A percentile compares a stretch with the other conserved stretches of the same genome.
Evolutionary conservation across 1,140 invertebrate species (phyloP).

Genomic region (Bombus polaris): DNA sequence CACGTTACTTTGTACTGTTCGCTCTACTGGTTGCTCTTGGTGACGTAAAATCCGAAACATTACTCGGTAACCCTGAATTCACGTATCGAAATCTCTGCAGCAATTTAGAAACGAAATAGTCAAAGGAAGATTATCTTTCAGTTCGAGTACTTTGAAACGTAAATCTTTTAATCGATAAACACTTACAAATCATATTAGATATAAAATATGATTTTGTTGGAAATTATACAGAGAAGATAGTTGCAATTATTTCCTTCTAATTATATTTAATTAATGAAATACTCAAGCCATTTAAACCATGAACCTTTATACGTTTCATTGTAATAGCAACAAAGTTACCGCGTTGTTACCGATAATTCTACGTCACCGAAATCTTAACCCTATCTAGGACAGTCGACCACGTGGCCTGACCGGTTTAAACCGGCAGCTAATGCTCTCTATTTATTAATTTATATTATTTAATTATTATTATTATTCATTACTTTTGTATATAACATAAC

Average conservation of each 20-base stretch:
- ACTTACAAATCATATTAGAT: neutral
- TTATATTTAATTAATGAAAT: neutral
- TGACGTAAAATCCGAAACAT: conserved; percentile 58
- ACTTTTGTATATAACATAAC: conserved; percentile 37
- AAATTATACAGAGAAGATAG: neutral
- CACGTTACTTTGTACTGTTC: conserved; percentile 77
- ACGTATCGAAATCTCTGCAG: no score
- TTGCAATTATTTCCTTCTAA: no score
- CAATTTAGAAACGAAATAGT: no score
- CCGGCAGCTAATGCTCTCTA: conserved; percentile 39
- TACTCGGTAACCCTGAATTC: conserved; percentile 26
- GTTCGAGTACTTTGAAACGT: neutral
- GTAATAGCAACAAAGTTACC: neutral
- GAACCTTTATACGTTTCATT: neutral
- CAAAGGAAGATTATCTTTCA: neutral
- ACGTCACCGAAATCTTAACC: conserved; percentile 62
- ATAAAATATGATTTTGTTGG: neutral
- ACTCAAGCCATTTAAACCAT: neutral
- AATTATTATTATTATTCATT: conserved; percentile 43
- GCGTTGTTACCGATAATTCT: conserved; percentile 39
- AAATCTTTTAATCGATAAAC: neutral
- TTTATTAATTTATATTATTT: conserved; percentile 48
- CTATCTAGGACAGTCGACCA: conserved; percentile 72
- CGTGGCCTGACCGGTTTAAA: conserved; percentile 40
- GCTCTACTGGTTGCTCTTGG: conserved; percentile 73